Percentiles rank a stretch among this genome's conserved stretches.
These are phyloP conservation scores for Malthinus seriepunctatus DNA, from an alignment of 2,888 invertebrate genomes.

Conservation along the genomic window DNA sequence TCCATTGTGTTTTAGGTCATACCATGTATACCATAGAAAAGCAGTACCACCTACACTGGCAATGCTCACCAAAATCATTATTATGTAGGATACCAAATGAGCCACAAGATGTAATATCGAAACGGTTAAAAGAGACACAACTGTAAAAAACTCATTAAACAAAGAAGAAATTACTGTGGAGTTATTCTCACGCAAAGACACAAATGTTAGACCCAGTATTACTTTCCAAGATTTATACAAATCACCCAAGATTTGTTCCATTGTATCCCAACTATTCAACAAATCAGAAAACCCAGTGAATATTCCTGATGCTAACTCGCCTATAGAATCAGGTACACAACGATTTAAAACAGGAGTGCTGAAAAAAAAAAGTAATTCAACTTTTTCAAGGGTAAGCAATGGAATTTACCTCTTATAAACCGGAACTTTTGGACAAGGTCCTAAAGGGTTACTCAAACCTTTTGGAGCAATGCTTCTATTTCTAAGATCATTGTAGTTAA, in stretches of 20 bases:
- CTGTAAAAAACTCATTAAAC: slow-evolving; percentile 56
- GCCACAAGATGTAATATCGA: slow-evolving; percentile 84
- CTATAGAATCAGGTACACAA: slow-evolving; percentile 79
- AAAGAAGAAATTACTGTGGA: neutral
- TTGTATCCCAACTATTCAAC: slow-evolving; percentile 85
- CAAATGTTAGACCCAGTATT: slow-evolving; percentile 77
- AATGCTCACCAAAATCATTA: slow-evolving; percentile 78
- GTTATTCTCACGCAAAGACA: slow-evolving; percentile 72
- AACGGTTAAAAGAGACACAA: slow-evolving; percentile 81
- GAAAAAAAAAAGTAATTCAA: slow-evolving; percentile 35
- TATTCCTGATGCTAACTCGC: slow-evolving; percentile 66
- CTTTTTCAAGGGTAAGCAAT: slow-evolving; percentile 12
- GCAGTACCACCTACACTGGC: slow-evolving; percentile 77
- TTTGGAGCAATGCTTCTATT: slow-evolving; percentile 37
- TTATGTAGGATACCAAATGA: slow-evolving; percentile 82
- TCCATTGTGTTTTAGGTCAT: slow-evolving; percentile 70
- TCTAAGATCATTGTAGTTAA: slow-evolving; percentile 60
- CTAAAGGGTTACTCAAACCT: slow-evolving; percentile 57
- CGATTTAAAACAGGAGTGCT: slow-evolving; percentile 82
- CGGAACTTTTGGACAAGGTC: slow-evolving; percentile 80
- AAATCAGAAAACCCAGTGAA: slow-evolving; percentile 76
- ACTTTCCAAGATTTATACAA: slow-evolving; percentile 87
- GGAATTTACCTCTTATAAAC: slow-evolving; percentile 68
- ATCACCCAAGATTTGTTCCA: slow-evolving; percentile 87
- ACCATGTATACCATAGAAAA: slow-evolving; percentile 88